Base-by-base conservation (phyloP, 2,888 invertebrate species). In the Dasysyrphus albostriatus region DNA sequence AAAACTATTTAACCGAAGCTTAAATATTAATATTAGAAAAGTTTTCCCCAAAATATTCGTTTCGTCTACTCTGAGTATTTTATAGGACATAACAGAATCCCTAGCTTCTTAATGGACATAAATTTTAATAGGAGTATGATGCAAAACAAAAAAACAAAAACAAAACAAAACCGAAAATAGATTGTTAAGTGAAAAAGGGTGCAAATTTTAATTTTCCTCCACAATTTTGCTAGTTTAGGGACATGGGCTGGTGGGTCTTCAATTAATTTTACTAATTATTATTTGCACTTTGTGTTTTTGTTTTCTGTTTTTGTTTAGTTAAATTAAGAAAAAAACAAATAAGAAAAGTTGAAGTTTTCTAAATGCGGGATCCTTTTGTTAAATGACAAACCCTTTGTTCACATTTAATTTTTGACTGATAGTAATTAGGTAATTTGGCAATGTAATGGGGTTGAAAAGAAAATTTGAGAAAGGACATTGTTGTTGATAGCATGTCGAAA, bases 161-260 rank as follows among this genome's bases (percentile, higher is more conserved):
- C n/a, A 37, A 59, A 9, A 10, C 6, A 39, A 42, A 42, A 61
- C 1, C 1, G 3, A 61, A 14, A 39, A 61, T 61, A 16, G 61
- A 42, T 61, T 61, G 61, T 61, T 61, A 61, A 61, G 61, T 61
- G 61, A 61, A 61, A 61, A 61, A 61, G 61, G 61, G 61, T 61
- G 42, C 39, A 61, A 42, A 39, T 42, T 61, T 59, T 6, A 59
- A 59, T 59, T 59, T 39, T 12, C 59, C 39, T 37, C 6, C 12
- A 59, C 39, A 54, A 14, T 54, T 59, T 59, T 19, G 39, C 14
- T 24, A 39, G 59, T 37, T 39, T 7, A 10, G 5, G n/a, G 12
- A 24, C 14, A 4, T 14, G 9, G 14, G 7, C 14, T 3, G 14
- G 24, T 34, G 16, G 16, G 0, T 34, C 34, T 16, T 16, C 16